Percentiles rank a stretch among this genome's conserved stretches.
Conservation (phyloP, 2,888 invertebrate genomes). For the Idaea straminata region DNA sequence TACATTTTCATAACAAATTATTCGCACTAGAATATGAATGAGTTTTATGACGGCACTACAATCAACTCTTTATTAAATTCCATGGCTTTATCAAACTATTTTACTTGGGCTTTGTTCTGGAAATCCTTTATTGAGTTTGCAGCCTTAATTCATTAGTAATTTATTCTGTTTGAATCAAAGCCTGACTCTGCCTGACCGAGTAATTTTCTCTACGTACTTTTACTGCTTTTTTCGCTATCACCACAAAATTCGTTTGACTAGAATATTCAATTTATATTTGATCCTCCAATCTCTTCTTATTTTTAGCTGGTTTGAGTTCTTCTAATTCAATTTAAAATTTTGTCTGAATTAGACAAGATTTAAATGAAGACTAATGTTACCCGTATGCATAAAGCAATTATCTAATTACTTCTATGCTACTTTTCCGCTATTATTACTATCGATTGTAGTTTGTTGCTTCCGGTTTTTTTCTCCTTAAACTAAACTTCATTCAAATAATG, state of each 20-base stretch:
- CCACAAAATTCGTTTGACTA: not conserved
- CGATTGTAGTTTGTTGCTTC: no score
- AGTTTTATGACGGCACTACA: not conserved
- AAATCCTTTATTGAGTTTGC: not conserved
- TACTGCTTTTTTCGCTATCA: not conserved
- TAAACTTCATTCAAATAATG: no score
- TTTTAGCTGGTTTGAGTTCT: not conserved
- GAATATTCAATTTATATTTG: not conserved
- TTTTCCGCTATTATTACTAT: no score
- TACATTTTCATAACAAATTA: not conserved
- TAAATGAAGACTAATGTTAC: no score
- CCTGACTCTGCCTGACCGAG: not conserved
- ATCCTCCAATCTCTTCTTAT: not conserved
- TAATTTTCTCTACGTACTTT: not conserved
- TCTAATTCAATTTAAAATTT: not conserved
- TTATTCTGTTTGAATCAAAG: not conserved
- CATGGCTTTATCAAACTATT: not conserved
- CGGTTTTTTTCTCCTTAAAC: no score
- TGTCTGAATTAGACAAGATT: not conserved
- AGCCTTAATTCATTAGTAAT: not conserved
- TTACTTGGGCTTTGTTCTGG: not conserved
- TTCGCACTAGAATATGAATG: slow-evolving; percentile 1
- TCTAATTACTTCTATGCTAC: no score
- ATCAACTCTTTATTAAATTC: not conserved
- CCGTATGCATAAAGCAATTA: no score